A percentile compares a stretch with the other conserved stretches of the same genome.
Evolutionary conservation across 2,797 vertebrate species (phyloP).

Genomic region (Hippopotamyrus pictus): DNA sequence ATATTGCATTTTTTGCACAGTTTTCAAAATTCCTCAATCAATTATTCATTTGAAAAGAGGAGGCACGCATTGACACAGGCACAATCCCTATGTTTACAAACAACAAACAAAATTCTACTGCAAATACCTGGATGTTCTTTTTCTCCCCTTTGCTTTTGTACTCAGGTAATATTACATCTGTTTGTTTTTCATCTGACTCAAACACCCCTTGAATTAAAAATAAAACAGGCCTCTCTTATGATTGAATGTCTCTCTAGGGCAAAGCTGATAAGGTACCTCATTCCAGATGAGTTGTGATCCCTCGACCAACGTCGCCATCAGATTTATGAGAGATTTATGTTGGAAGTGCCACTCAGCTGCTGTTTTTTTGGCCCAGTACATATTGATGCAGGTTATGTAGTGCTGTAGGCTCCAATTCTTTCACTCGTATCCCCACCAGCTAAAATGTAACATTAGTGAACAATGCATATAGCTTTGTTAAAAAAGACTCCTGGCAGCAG

Average conservation of each 20-base stretch:
- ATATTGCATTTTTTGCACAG: constrained; percentile 57
- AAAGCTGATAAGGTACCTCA: neutral
- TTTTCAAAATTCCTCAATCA: constrained; percentile 46
- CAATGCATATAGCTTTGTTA: constrained; percentile 1
- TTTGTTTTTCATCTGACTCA: constrained; percentile 7
- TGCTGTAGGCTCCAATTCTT: neutral
- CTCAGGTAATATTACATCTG: neutral
- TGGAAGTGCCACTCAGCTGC: neutral
- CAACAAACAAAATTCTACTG: neutral
- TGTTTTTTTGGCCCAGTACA: neutral
- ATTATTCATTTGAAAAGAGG: constrained; percentile 47
- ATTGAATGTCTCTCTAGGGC: neutral
- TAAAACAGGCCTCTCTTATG: neutral
- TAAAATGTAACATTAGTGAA: neutral
- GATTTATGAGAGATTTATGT: constrained; percentile 3
- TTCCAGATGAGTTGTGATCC: neutral
- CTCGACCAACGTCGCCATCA: neutral
- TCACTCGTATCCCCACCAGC: neutral
- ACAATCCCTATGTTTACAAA: constrained; percentile 33
- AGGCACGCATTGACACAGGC: constrained; percentile 21
- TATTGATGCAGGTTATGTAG: neutral
- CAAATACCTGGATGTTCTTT: neutral
- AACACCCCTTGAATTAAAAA: neutral
- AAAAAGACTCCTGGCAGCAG: neutral
- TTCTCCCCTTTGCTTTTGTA: neutral